Conservation (phyloP, 1,140 invertebrate species). For the Drosophila mauritiana region DNA sequence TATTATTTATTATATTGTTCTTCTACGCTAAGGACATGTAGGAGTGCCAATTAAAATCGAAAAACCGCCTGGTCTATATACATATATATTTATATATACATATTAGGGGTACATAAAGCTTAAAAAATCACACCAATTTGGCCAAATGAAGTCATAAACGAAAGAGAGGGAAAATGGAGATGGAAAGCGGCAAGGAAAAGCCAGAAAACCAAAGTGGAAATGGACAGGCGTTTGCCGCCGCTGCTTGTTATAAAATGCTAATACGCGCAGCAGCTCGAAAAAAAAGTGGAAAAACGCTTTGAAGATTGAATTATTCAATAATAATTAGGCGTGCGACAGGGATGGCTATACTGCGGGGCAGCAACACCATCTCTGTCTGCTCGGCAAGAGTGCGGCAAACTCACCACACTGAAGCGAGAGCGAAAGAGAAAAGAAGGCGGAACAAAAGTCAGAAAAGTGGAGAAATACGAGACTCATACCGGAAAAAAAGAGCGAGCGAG, state of each 20-base stretch:
- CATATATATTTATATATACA: not conserved
- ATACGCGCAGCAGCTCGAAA: slow-evolving; percentile 72
- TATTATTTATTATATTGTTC: slow-evolving; percentile 76
- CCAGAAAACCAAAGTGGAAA: slow-evolving; percentile 64
- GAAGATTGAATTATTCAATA: slow-evolving; percentile 83
- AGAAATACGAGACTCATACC: slow-evolving; percentile 27
- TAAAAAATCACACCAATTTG: slow-evolving; percentile 43
- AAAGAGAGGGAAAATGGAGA: slow-evolving; percentile 23
- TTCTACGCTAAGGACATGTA: slow-evolving; percentile 48
- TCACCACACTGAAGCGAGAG: slow-evolving; percentile 74
- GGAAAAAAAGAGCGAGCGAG: slow-evolving; percentile 42
- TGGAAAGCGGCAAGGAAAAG: slow-evolving; percentile 11
- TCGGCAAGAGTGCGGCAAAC: slow-evolving; percentile 28
- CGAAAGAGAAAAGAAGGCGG: slow-evolving; percentile 72
- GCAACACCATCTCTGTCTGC: slow-evolving; percentile 5
- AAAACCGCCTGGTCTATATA: not conserved
- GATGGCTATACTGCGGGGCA: slow-evolving; percentile 6
- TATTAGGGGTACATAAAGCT: slow-evolving; percentile 18
- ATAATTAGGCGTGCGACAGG: slow-evolving; percentile 76
- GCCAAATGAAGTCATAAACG: slow-evolving; percentile 76
- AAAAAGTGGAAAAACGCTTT: slow-evolving; percentile 68
- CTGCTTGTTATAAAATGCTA: slow-evolving; percentile 83
- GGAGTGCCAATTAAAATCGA: slow-evolving; percentile 73
- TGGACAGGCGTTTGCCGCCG: slow-evolving; percentile 58
- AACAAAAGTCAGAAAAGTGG: slow-evolving; percentile 56